Evolutionary conservation across 2,113 vertebrate species (phyloP).

Genomic region (Psilopsiagon aurifrons): DNA sequence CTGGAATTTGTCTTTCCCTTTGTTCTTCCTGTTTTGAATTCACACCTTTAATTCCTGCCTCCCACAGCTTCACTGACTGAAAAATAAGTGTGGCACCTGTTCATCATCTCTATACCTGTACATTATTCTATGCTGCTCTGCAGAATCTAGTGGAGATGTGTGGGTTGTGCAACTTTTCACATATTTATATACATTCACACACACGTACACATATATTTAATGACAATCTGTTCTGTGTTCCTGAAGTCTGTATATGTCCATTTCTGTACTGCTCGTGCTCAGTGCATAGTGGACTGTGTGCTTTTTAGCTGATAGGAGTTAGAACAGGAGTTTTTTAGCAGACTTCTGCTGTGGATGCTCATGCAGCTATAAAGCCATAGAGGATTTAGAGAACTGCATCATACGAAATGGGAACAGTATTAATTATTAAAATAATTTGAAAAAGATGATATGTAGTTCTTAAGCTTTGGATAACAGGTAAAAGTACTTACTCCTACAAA

Average conservation of each 20-base stretch:
- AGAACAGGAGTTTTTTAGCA: neutral
- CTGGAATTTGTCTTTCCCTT: neutral
- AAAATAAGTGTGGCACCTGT: neutral
- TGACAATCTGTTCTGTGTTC: neutral
- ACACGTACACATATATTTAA: neutral
- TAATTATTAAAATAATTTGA: neutral
- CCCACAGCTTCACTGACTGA: neutral
- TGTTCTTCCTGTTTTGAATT: neutral
- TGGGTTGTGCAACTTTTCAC: neutral
- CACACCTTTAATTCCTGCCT: neutral
- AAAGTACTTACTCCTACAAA: neutral
- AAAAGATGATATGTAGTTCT: neutral
- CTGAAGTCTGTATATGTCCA: neutral
- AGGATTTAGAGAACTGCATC: neutral
- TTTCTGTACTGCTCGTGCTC: neutral
- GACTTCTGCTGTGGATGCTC: neutral
- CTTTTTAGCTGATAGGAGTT: neutral
- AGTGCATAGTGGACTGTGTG: neutral
- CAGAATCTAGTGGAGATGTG: neutral
- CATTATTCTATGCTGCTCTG: neutral
- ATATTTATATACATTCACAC: neutral
- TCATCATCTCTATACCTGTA: neutral
- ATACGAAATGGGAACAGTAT: neutral
- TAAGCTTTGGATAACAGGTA: neutral
- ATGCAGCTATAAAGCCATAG: neutral